Evolutionary conservation across 23 tunicate species (phyloP), one percentile per base, ranked within the genome.

Genomic region (Oikopleura dioica): DNA sequence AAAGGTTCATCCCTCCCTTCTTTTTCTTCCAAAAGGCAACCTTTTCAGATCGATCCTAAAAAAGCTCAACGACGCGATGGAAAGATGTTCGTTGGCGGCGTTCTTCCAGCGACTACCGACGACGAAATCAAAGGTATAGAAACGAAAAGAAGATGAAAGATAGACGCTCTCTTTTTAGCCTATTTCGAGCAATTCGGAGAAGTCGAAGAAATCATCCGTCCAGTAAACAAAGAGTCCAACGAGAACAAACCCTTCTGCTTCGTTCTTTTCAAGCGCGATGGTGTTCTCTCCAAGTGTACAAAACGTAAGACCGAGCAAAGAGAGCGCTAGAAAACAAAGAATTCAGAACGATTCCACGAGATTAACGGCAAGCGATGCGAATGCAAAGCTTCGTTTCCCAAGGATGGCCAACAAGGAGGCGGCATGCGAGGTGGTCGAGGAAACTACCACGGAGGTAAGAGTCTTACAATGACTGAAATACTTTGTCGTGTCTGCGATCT

Each of bases 271-370:
- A 63, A 28, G 26, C 16, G 26, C 4, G 72, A 63, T 28, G 72
- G 72, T 12, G 26, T 63, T 63, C 16, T 63, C 30, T 23, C 30
- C 29, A 63, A 63, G 26, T 63, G 72, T 28, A 31, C 26, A 21
- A 63, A 63, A 63, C 30, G 72, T 63, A 16, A 2, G 72, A 16
- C 26, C 21, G 16, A 44, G 16, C 55, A 44, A 44, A 44, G 16
- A 44, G 16, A 44, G 16, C 9, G 9, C 16, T 44, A 16, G 16
- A 44, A 9, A 9, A 9, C 16, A 9, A 44, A 44, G 9, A 9
- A 12, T 63, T 21, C 72, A 63, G 72, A 63, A 63, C 72, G 72
- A 63, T 63, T 63, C 72, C 72, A 63, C 33, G 72, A 63, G 16
- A 63, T 63, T 28, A 31, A 63, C 33, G 72, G 72, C 33, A 63